These are phyloP conservation scores for Bothrops jararaca DNA, from an alignment of 2,113 vertebrate species.

Conservation along the genomic window DNA sequence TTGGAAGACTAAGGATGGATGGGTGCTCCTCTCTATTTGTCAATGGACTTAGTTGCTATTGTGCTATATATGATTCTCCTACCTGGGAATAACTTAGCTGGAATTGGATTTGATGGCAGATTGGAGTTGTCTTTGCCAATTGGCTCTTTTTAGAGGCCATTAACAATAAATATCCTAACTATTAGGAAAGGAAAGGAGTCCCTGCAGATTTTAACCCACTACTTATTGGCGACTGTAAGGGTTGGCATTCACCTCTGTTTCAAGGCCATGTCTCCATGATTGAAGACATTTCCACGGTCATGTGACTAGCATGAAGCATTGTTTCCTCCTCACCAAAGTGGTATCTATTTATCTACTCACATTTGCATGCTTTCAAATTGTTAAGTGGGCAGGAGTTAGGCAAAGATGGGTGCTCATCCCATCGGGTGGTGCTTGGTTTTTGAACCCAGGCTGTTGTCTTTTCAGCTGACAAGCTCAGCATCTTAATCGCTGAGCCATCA, in stretches of 20 bases:
- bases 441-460: not conserved
- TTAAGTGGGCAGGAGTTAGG: not conserved
- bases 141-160: not conserved
- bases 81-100: not conserved
- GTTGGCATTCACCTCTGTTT: not conserved
- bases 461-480: not conserved
- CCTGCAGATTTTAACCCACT: not conserved
- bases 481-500: not conserved
- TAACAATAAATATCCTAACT: not conserved
- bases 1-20: not conserved
- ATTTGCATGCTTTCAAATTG: not conserved
- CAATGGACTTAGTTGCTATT: not conserved
- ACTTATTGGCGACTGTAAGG: not conserved
- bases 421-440: not conserved
- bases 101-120: not conserved
- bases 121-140: not conserved
- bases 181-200: not conserved
- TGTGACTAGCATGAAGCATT: not conserved
- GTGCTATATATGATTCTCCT: not conserved
- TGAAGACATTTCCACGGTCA: not conserved
- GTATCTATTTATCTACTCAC: not conserved
- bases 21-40: not conserved
- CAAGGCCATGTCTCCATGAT: not conserved
- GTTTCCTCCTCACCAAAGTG: not conserved
- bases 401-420: not conserved